Evolutionary conservation across 37 sponge, comb jelly and placozoan species (phyloP), one percentile per base, ranked within the genome.

Genomic region (Cliona cf. orientalis): DNA sequence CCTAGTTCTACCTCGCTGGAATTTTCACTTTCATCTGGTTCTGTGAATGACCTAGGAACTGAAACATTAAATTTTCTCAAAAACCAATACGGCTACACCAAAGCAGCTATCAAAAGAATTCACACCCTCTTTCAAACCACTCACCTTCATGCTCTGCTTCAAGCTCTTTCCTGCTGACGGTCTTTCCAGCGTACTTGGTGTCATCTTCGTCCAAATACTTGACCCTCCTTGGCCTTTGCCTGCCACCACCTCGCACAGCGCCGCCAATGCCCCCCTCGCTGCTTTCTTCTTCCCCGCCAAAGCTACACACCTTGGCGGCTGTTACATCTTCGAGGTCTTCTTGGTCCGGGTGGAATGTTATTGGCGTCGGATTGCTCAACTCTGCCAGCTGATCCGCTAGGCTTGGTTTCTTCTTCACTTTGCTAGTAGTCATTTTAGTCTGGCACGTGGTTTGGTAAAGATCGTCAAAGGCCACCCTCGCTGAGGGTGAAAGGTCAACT

Each of bases 341-440:
- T 36, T 80, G 66, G 17, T 92, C 93, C 6, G 73, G 76, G 34
- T 89, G 80, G 46, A 78, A 89, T 66, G 58, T 61, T 0, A 28
- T 38, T n/a, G 93, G 93, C 36, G 62, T 79, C 9, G 93, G 90
- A 44, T 65, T 75, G 42, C 78, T 74, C 40, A 93, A 62, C 39
- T 74, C 71, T 28, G 42, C 42, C 45, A 93, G 57, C 78, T 89
- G 80, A 43, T 89, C 83, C 0, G 77, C 58, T 14, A 93, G 46
- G 0, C 58, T 49, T 22, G 70, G n/a, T n/a, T n/a, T n/a, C n/a
- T n/a, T n/a, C n/a, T n/a, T n/a, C n/a, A n/a, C n/a, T n/a, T n/a
- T n/a, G n/a, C n/a, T n/a, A n/a, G n/a, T n/a, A n/a, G n/a, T n/a
- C n/a, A n/a, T n/a, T n/a, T n/a, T n/a, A n/a, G n/a, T n/a, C n/a